A percentile compares a stretch with the other conserved stretches of the same genome.
phyloP scores from a whole-genome alignment of 2,888 invertebrate species.

The Ligdia adustata region DNA sequence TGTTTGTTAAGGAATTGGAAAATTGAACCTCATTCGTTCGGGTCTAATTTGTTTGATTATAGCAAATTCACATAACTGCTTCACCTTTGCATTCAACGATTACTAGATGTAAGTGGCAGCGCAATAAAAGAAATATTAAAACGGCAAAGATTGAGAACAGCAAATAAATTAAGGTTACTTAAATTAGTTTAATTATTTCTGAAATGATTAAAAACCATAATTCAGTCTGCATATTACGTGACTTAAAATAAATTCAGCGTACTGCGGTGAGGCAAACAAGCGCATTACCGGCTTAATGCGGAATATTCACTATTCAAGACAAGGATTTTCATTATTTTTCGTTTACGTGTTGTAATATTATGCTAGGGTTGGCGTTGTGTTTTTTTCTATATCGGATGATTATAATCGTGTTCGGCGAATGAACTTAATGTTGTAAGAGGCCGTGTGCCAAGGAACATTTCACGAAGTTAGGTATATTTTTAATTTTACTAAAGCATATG shows the following conservation, averaged over 20 bases:
- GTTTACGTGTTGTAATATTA: slow-evolving; percentile 52
- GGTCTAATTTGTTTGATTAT: too few relatives aligned
- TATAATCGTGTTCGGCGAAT: too few relatives aligned
- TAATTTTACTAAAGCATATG: too few relatives aligned
- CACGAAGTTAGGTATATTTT: too few relatives aligned
- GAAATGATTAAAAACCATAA: slow-evolving; percentile 4
- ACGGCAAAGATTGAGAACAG: slow-evolving; percentile 28
- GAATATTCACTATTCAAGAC: slow-evolving; percentile 40
- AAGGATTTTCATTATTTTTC: slow-evolving; percentile 48
- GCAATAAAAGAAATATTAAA: not conserved
- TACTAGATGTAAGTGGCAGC: too few relatives aligned
- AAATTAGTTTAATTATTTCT: slow-evolving; percentile 45
- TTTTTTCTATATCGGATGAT: not conserved
- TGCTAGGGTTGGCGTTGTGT: slow-evolving; percentile 25
- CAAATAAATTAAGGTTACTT: not conserved
- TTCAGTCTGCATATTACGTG: slow-evolving; percentile 9
- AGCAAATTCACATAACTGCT: not conserved
- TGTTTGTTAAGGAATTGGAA: too few relatives aligned
- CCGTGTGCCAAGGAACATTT: too few relatives aligned
- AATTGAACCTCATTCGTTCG: too few relatives aligned
- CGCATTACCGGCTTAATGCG: slow-evolving; percentile 42
- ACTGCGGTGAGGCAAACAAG: slow-evolving; percentile 34
- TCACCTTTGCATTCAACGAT: too few relatives aligned
- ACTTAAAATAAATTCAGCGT: slow-evolving; percentile 14
- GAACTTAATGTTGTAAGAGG: too few relatives aligned